Base-by-base conservation (phyloP, 2,797 vertebrate genomes). In the Silurus lanzhouensis region DNA sequence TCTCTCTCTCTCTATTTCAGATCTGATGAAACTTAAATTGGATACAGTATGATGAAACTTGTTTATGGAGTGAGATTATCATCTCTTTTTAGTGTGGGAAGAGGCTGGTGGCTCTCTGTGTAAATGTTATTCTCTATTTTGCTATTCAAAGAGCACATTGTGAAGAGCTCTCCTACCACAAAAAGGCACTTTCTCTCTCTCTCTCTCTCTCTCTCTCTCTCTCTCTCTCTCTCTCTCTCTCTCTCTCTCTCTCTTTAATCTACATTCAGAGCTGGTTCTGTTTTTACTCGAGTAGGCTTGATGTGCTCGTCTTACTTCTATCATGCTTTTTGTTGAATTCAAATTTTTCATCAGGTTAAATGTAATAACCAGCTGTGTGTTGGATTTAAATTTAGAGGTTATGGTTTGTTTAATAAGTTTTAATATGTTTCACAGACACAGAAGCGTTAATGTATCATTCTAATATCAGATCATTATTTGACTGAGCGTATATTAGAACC, bases 61-160 rank as follows among this genome's bases (percentile, higher is more conserved):
- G 52, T 75, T 8, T 57, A 57, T 27, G 15, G 15, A 57, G 72
- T 57, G 72, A 76, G 52, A 76, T 76, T 76, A 76, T 57, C 3
- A 15, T 57, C 52, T 75, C 48, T 75, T 7, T 76, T 17, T 8
- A 76, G n/a, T 57, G 72, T 27, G 52, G 9, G 27, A 77, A 77
- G 75, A 38, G 17, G 17, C 55, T 58, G 27, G 38, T 38, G 55
- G 25, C 27, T 31, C 9, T 58, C 27, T 60, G 55, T 76, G 52
- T 77, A 58, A 77, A 60, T 77, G 75, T 58, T 77, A 77, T 60
- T 77, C 10, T 77, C 3, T 76, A 7, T 31, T 77, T 27, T 38
- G 17, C 48, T 75, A 75, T 77, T 77, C 17, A 58, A 58, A 77
- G 15, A 31, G 15, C 55, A 31, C 75, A 20, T 58, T 77, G 55